Evolutionary conservation across 2,113 vertebrate genomes (phyloP), one percentile per base, ranked within the genome.

Genomic region (Brachyhypopomus occidentalis): DNA sequence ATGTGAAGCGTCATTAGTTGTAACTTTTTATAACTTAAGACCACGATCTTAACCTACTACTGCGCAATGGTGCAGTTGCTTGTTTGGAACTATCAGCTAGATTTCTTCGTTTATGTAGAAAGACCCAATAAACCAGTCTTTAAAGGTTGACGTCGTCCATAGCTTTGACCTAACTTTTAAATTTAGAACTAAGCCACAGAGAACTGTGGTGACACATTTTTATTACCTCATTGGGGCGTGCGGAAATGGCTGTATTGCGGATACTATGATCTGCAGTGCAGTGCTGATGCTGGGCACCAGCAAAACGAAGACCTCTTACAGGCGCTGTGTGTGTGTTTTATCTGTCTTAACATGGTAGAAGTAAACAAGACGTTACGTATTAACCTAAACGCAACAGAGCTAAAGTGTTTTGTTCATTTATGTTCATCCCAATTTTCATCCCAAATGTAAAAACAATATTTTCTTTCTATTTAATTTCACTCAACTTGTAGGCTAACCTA

Each of bases 231-330:
- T 27, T 38, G 81, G 63, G 58, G 38, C 67, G 17, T 64, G 41
- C 38, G 64, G 77, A 78, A 79, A 79, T 84, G 80, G 72, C 80
- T 75, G 66, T 81, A 34, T 34, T 81, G 64, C 80, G 52, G 72
- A 55, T 81, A 23, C 74, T 62, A 12, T 79, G 52, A 30, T 74
- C 84, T 83, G 81, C 84, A 85, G 52, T 83, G 84, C 84, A 77
- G 77, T 66, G 62, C 34, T 45, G 58, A 76, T 48, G 19, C 41
- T 27, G 74, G 41, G 75, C 38, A 34, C 58, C 52, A 8, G 9
- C 52, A 20, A 52, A 27, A 63, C 7, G 41, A 72, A 19, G 45
- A 14, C 4, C 34, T 72, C 69, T 66, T 80, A 64, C 52, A 73
- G 38, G 70, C 23, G 66, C 62, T 55, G 9, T 52, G 19, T 34